These are phyloP conservation scores for Unio delphinus DNA, from an alignment of 2,888 invertebrate genomes.

Conservation along the genomic window DNA sequence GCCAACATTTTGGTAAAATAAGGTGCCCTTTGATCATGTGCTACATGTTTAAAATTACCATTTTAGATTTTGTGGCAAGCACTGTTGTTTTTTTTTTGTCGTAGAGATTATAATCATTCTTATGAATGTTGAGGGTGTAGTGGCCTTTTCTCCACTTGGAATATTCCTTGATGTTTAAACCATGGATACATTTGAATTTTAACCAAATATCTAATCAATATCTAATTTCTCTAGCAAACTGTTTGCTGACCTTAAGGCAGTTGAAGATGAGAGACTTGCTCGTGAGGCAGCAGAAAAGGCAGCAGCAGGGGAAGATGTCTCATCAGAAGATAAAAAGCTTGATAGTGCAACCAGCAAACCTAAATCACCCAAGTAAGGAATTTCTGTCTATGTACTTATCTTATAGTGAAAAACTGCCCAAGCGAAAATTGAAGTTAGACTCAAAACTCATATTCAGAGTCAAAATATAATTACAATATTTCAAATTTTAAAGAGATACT, in stretches of 20 bases:
- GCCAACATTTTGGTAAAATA: too few relatives aligned
- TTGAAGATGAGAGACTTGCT: constrained; percentile 48
- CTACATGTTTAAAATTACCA: too few relatives aligned
- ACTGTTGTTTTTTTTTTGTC: too few relatives aligned
- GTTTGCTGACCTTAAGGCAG: constrained; percentile 44
- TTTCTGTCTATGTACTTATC: not conserved
- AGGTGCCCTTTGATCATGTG: too few relatives aligned
- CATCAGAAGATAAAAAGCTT: constrained; percentile 35
- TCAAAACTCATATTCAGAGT: too few relatives aligned
- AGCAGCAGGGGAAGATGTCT: constrained; percentile 23
- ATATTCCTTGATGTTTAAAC: not conserved
- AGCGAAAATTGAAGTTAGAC: too few relatives aligned
- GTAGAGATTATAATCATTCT: too few relatives aligned
- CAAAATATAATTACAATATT: too few relatives aligned
- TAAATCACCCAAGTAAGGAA: constrained; percentile 33
- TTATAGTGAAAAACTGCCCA: too few relatives aligned
- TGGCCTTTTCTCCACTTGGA: not conserved
- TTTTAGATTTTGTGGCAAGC: too few relatives aligned
- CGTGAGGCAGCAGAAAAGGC: constrained; percentile 41
- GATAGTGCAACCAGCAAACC: constrained; percentile 31
- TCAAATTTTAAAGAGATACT: too few relatives aligned
- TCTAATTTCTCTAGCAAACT: constrained; percentile 25
- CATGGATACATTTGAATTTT: not conserved
- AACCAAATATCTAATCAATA: not conserved
- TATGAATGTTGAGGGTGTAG: too few relatives aligned